Evolutionary conservation across 2,113 vertebrate genomes (phyloP), one percentile per base, ranked within the genome.

Genomic region (Eptesicus fuscus): DNA sequence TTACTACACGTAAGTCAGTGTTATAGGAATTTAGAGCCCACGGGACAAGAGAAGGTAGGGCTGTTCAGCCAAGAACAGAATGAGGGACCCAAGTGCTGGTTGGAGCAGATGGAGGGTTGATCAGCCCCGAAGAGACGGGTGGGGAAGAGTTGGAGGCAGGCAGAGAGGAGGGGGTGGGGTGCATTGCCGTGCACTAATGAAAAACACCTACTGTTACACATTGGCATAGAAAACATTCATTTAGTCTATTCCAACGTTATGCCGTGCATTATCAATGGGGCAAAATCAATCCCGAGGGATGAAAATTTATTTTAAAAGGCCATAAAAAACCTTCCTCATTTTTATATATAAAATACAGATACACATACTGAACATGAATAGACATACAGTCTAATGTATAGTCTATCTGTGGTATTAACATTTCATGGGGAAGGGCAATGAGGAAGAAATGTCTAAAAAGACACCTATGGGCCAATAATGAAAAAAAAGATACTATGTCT

Each of bases 231-330:
- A 82, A 85, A 18, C 30, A 42, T 65, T 63, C 35, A 67, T 35
- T 9, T 22, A 30, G 37, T 51, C 77, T 65, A 35, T 77, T 82
- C 61, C 4, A 40, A 56, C 7, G 13, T 65, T 56, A 44, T 6
- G 16, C 25, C 42, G 14, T 44, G 37, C 11, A 2, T 71, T 83
- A 63, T 73, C 70, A 30, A 0, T 22, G 56, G 9, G 32, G 7
- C 49, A 37, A 13, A 30, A 71, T 51, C 37, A 37, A 63, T 71
- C 53, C 22, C 37, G 78, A 32, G 25, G 16, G 30, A 11, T 7
- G n/a, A 49, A 61, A 42, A n/a, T 56, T 51, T 78, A 37, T 90
- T 89, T 47, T 79, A 35, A 85, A 90, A 87, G 11, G 4, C 14
- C 11, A 18, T 73, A 49, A 80, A 30, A 49, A 30, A 53, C 4